Conservation (phyloP, 2,888 invertebrate species). For the Microplitis manilae region DNA sequence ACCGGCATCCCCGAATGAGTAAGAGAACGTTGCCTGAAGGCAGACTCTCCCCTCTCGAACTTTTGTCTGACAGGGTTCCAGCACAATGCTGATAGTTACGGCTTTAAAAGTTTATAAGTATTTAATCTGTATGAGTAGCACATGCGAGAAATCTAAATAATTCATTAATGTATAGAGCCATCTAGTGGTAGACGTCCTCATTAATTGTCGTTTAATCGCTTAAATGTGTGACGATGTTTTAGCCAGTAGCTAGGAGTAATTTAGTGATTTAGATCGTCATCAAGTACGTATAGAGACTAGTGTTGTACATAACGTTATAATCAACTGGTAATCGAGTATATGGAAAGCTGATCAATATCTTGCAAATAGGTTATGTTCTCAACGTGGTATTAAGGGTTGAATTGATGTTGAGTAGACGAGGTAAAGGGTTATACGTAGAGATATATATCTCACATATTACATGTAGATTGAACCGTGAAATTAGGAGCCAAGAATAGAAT, state of each 20-base stretch:
- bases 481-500: slow-evolving; percentile 18
- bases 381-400: not conserved
- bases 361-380: not conserved
- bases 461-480: slow-evolving; percentile 12
- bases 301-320: not conserved
- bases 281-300: not conserved
- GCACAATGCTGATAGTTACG: no score
- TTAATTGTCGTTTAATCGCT: no score
- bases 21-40: no score
- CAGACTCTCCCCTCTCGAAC: no score
- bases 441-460: not conserved
- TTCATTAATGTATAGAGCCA: no score
- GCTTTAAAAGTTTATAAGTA: no score
- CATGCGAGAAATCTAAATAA: no score
- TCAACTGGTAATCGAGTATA: not conserved
- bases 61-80: no score
- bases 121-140: no score
- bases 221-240: not conserved
- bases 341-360: not conserved
- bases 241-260: not conserved
- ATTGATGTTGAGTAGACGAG: not conserved
- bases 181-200: no score
- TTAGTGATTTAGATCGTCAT: not conserved
- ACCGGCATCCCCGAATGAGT: no score
- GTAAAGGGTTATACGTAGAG: not conserved